These are phyloP conservation scores for Rhinoderma darwinii DNA, from an alignment of 2,113 vertebrate species.

Conservation along the genomic window DNA sequence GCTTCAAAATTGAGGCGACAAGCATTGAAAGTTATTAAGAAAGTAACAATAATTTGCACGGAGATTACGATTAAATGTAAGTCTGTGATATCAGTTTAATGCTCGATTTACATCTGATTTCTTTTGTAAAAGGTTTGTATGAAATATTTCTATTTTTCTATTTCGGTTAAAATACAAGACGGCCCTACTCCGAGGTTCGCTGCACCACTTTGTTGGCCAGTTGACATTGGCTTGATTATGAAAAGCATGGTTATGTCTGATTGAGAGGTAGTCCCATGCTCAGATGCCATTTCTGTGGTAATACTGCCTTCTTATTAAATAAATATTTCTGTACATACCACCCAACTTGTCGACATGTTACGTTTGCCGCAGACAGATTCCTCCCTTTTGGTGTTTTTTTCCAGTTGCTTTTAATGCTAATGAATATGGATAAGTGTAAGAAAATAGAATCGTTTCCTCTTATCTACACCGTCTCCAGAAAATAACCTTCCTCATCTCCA, in stretches of 20 bases:
- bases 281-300: constrained; percentile 51
- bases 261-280: constrained; percentile 19
- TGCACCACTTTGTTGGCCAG: constrained; percentile 26
- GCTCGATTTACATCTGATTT: background rate
- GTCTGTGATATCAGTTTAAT: too few species aligned
- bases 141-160: background rate
- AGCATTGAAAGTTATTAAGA: background rate
- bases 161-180: background rate
- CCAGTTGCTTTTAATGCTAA: constrained; percentile 29
- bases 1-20: too few species aligned
- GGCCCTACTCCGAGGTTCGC: background rate
- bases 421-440: constrained; percentile 48
- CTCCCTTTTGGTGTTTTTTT: constrained; percentile 57
- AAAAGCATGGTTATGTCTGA: constrained; percentile 32
- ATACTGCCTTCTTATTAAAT: constrained; percentile 51
- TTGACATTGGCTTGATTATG: constrained; percentile 30
- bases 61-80: background rate
- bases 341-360: constrained; percentile 54
- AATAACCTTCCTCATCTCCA: background rate
- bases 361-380: constrained; percentile 55
- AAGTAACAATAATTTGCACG: background rate
- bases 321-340: constrained; percentile 53
- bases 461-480: constrained; percentile 26
- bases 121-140: background rate
- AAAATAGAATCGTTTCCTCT: constrained; percentile 35